Evolutionary conservation across 2,797 vertebrate genomes (phyloP), one percentile per base, ranked within the genome.

Genomic region (Phrynocephalus guinanensis): DNA sequence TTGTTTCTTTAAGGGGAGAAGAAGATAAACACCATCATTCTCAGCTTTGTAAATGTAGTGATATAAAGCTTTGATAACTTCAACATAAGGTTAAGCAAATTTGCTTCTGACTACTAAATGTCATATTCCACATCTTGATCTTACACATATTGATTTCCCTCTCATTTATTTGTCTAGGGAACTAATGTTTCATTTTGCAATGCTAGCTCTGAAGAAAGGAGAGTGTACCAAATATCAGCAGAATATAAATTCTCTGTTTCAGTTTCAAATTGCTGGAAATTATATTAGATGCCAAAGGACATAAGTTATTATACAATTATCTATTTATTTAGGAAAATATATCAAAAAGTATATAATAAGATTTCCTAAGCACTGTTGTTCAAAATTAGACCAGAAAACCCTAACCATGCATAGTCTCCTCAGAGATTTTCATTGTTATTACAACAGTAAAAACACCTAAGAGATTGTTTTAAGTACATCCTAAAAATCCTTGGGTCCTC

Each of bases 51-150:
- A 75, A 80, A 86, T 84, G 56, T 82, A 75, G 68, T 80, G 76
- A 52, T 30, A 72, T 60, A 73, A 79, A 68, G 83, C 24, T 67
- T 79, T 84, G 63, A 73, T 86, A 83, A 79, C 68, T 79, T 83
- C 85, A 86, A 68, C 26, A 70, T 79, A 90, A 90, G 82, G 70
- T 80, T 90, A 86, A 89, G 75, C 56, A 89, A 86, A 84, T 84
- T 79, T 90, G 11, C 82, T 86, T 79, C 56, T 87, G 76, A 80
- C 68, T 87, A 90, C 70, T 87, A 87, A 90, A 90, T 87, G 68
- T 83, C 82, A 86, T 44, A 30, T 84, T 86, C 79, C 70, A 84
- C 84, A 86, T 68, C 70, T 79, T 86, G 60, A 90, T 80, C 26
- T 68, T 73, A 80, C 30, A 66, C 26, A 68, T 84, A 90, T 87